phyloP scores from a whole-genome alignment of 1,140 invertebrate species.

The Caenorhabditis latens region DNA sequence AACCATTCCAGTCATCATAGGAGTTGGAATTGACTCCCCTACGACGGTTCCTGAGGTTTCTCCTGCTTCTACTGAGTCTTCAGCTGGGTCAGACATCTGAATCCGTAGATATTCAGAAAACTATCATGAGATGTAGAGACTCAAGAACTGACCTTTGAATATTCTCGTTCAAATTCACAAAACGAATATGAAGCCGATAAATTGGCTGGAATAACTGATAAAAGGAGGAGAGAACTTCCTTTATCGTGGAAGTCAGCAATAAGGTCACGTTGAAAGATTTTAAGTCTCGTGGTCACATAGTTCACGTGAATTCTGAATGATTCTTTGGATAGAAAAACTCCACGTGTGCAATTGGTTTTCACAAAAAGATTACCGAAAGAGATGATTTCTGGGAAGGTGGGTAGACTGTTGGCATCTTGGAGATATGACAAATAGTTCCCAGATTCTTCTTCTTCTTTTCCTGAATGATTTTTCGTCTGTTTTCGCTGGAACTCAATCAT shows the following conservation, averaged over 20 bases:
- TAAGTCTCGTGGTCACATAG: no score
- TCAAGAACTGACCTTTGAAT: not conserved
- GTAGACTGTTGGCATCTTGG: no score
- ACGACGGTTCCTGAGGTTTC: not conserved
- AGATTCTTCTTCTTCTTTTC: not conserved
- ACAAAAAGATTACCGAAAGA: no score
- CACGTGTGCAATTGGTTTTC: no score
- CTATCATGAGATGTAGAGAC: no score
- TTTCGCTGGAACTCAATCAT: not conserved
- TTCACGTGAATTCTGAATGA: no score
- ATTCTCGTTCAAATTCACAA: slow-evolving; percentile 38
- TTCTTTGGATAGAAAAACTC: no score
- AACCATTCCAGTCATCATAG: slow-evolving; percentile 12
- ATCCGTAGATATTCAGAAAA: not conserved
- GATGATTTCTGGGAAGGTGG: no score
- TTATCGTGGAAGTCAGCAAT: not conserved
- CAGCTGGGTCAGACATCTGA: slow-evolving; percentile 12
- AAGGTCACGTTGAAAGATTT: not conserved
- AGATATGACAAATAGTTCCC: not conserved
- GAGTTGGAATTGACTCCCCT: slow-evolving; percentile 2
- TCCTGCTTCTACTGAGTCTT: not conserved
- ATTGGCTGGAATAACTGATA: not conserved
- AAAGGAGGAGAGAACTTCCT: not conserved
- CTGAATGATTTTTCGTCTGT: not conserved
- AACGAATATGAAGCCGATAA: slow-evolving; percentile 12